Percentiles rank a stretch among this genome's conserved stretches.
Evolutionary conservation across 2,888 invertebrate species (phyloP).

Genomic region (Cantharis rustica): DNA sequence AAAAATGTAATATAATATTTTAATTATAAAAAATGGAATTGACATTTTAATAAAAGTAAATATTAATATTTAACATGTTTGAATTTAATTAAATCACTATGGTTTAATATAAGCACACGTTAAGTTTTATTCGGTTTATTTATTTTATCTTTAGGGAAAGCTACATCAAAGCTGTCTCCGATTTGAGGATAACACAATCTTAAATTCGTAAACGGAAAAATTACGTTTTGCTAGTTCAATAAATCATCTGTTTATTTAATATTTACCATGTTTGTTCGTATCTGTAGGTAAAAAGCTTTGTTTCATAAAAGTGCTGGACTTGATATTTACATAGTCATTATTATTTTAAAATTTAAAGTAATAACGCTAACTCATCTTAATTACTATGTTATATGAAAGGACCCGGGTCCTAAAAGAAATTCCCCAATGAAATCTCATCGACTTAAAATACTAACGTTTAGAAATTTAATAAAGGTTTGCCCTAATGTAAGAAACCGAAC

Average conservation of each 20-base stretch:
- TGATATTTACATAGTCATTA: no score
- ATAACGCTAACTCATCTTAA: neutral
- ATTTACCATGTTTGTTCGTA: neutral
- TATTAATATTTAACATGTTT: neutral
- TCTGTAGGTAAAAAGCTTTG: neutral
- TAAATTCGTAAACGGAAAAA: neutral
- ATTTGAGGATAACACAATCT: neutral
- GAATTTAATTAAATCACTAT: neutral
- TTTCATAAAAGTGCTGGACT: no score
- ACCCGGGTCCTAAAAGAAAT: neutral
- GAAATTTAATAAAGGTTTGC: neutral
- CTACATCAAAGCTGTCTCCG: neutral
- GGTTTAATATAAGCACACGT: neutral
- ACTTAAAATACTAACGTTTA: neutral
- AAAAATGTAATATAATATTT: neutral
- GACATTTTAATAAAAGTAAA: neutral
- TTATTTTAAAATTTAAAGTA: neutral
- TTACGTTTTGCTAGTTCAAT: neutral
- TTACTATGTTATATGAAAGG: neutral
- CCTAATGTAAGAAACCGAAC: neutral
- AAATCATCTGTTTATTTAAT: neutral
- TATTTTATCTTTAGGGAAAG: neutral
- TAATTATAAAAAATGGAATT: neutral
- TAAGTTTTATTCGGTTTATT: neutral
- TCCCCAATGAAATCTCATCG: neutral